These are phyloP conservation scores for Ormyrus nitidulus DNA, from an alignment of 2,888 invertebrate species.

Conservation along the genomic window DNA sequence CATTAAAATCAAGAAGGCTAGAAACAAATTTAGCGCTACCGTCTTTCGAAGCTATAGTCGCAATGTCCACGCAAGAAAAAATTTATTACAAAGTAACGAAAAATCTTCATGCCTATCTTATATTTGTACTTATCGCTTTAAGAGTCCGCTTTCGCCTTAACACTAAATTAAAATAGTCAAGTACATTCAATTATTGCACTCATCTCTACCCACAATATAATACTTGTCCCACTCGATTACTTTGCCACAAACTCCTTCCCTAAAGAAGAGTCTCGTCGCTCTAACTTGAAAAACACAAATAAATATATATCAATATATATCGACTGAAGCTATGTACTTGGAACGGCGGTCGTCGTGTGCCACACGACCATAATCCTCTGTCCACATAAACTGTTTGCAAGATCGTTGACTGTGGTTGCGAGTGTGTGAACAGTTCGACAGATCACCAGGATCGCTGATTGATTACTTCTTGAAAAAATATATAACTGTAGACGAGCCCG, in stretches of 20 bases:
- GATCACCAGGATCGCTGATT: slow-evolving; percentile 53
- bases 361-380: neutral
- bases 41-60: no score
- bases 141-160: slow-evolving; percentile 32
- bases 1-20: no score
- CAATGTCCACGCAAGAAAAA: neutral
- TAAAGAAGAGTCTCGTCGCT: neutral
- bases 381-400: neutral
- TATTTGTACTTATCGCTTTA: slow-evolving; percentile 53
- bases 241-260: neutral
- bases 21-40: no score
- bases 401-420: neutral
- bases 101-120: slow-evolving; percentile 15
- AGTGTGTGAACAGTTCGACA: neutral
- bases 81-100: slow-evolving; percentile 17
- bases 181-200: slow-evolving; percentile 54
- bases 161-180: slow-evolving; percentile 46
- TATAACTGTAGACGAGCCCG: slow-evolving; percentile 11
- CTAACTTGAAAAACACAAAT: neutral
- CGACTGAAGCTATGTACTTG: slow-evolving; percentile 20
- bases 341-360: slow-evolving; percentile 8
- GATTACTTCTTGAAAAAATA: slow-evolving; percentile 48
- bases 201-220: slow-evolving; percentile 4
- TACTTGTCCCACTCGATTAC: neutral
- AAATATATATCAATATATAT: slow-evolving; percentile 3